Base-by-base conservation (phyloP, 1,140 invertebrate genomes). In the Zaprionus ghesquierei region DNA sequence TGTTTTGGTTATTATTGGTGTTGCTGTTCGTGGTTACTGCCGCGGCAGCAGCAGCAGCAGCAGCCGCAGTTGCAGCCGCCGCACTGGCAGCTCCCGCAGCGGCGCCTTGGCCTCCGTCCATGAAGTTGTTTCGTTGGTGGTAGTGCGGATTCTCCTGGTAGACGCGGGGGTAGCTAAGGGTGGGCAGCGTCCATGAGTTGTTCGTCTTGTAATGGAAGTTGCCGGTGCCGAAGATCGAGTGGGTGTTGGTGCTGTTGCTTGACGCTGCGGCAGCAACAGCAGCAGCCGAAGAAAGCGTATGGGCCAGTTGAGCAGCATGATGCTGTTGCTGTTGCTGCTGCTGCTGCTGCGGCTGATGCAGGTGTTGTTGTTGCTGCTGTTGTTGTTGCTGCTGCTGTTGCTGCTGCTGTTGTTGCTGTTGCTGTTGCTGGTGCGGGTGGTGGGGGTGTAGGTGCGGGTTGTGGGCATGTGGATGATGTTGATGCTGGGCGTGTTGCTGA, bases 171-270 rank as follows among this genome's bases (percentile, higher is more conserved):
- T 92, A 92, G 41, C 68, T 71, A 20, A 92, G 53, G 8, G 81
- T 91, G 4, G 90, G 90, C 68, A 92, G 69, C 3, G 79, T 91
- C 90, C 90, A 92, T 3, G 90, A 91, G 29, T 92, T 92, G 74
- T 91, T 92, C 5, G 89, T 91, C 50, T 90, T 90, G 64, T 92
- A 91, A 66, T 92, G 90, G 54, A 91, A 92, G 68, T 92, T 92
- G 29, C 90, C 90, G 46, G 81, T 90, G 53, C 90, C 90, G 23
- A 91, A 91, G 38, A 91, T 91, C 15, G 90, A 91, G 46, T 91
- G 90, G 3, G 90, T 71, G 72, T 91, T 91, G 55, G 84, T 76
- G 41, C 70, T 79, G 58, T 66, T 65, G 51, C n/a, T 69, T 58
- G 33, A 59, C 35, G 27, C 59, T 50, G 63, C 77, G 23, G 78